These are phyloP conservation scores for Lutjanus campechanus DNA, from an alignment of 2,797 vertebrate species.

Conservation along the genomic window DNA sequence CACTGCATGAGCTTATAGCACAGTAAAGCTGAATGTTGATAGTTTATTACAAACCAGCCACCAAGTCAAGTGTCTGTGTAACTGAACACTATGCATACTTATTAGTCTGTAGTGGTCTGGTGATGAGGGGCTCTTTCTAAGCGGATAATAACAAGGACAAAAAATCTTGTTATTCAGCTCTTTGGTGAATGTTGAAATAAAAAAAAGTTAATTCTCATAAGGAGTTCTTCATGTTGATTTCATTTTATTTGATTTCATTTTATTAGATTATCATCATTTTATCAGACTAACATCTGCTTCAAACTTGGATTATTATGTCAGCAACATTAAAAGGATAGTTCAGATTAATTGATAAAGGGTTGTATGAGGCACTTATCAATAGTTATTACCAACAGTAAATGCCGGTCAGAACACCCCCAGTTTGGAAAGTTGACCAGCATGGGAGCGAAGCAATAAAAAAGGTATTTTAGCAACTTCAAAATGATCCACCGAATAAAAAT, in stretches of 20 bases:
- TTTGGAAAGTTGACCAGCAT: too few species aligned
- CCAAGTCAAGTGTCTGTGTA: slow-evolving; percentile 30
- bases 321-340: not conserved
- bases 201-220: not conserved
- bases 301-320: not conserved
- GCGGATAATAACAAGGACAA: slow-evolving; percentile 6
- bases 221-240: not conserved
- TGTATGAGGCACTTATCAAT: too few species aligned
- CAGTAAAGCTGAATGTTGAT: slow-evolving; percentile 44
- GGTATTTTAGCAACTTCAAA: too few species aligned
- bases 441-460: too few species aligned
- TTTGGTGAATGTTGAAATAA: not conserved
- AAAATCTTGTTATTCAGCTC: not conserved
- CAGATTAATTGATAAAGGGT: too few species aligned
- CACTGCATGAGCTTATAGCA: slow-evolving; percentile 34
- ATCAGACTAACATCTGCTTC: not conserved
- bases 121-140: not conserved
- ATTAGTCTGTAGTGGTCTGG: slow-evolving; percentile 4
- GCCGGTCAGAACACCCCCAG: too few species aligned
- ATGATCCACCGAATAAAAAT: too few species aligned
- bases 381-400: too few species aligned
- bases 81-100: slow-evolving; percentile 9
- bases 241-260: not conserved
- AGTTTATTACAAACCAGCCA: slow-evolving; percentile 34
- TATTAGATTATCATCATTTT: not conserved